Percentiles rank a stretch among this genome's conserved stretches.
phyloP scores from a whole-genome alignment of 2,888 invertebrate species.

The Drosophila barbarae region DNA sequence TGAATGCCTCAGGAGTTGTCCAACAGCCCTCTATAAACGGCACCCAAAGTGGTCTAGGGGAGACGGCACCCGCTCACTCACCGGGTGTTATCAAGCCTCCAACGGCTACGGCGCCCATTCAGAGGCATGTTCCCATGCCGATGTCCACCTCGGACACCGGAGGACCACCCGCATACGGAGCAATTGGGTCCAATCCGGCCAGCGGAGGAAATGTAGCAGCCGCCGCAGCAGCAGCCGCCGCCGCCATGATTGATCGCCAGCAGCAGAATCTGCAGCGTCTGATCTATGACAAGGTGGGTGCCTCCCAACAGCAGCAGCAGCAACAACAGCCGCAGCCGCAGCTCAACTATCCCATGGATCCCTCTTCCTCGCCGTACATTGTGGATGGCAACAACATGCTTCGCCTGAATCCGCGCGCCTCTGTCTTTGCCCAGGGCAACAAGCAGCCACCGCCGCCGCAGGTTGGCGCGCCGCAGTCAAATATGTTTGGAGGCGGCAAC shows the following conservation, averaged over 20 bases:
- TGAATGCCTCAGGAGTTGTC: slow-evolving; percentile 34
- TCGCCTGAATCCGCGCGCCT: slow-evolving; percentile 89
- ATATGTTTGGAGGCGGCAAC: slow-evolving; percentile 51
- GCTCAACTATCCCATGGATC: slow-evolving; percentile 73
- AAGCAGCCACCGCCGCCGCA: slow-evolving; percentile 33
- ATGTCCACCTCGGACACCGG: slow-evolving; percentile 43
- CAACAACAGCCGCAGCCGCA: slow-evolving; percentile 52
- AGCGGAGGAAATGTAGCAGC: slow-evolving; percentile 44
- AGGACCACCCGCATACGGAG: slow-evolving; percentile 68
- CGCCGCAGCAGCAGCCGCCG: slow-evolving; percentile 39
- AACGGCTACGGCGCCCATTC: slow-evolving; percentile 72
- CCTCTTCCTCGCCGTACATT: slow-evolving; percentile 47
- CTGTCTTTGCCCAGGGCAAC: slow-evolving; percentile 83
- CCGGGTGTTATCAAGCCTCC: slow-evolving; percentile 74
- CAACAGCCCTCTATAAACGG: slow-evolving; percentile 47
- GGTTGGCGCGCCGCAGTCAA: slow-evolving; percentile 45
- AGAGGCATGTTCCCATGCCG: slow-evolving; percentile 74
- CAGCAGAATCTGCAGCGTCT: slow-evolving; percentile 65
- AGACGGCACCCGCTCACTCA: slow-evolving; percentile 52
- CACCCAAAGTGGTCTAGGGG: slow-evolving; percentile 23
- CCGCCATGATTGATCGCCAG: slow-evolving; percentile 62
- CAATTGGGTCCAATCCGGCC: slow-evolving; percentile 70
- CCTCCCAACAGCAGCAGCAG: slow-evolving; percentile 19
- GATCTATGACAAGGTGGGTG: slow-evolving; percentile 64
- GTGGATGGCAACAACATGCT: slow-evolving; percentile 80